These are phyloP conservation scores for Blomia tropicalis DNA, from an alignment of 2,888 invertebrate genomes.

Conservation along the genomic window DNA sequence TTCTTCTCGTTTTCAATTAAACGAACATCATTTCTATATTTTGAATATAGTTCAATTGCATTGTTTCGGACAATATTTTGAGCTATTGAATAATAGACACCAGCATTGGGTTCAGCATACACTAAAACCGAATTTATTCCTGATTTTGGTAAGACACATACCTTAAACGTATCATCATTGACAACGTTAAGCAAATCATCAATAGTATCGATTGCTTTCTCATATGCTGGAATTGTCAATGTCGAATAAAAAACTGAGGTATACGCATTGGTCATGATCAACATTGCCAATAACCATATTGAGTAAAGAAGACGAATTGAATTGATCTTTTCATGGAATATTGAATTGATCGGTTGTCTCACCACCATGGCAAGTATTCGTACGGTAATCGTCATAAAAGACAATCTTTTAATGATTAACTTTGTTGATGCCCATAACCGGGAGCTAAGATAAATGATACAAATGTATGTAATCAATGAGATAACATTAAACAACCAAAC, in stretches of 20 bases:
- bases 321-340: not conserved
- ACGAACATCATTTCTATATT: not conserved
- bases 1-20: not conserved
- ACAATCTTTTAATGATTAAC: no score
- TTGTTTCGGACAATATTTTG: not conserved
- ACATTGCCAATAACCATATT: not conserved
- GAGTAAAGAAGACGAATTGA: not conserved
- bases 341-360: no score
- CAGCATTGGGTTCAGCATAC: not conserved
- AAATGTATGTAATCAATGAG: not conserved
- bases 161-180: not conserved
- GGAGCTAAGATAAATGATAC: no score
- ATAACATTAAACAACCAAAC: not conserved
- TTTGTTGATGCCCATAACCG: no score
- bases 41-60: not conserved
- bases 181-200: constrained; percentile 1
- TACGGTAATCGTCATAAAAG: no score
- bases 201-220: constrained; percentile 14
- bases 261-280: constrained; percentile 3
- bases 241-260: constrained; percentile 5
- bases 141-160: not conserved
- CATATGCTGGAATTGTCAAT: not conserved
- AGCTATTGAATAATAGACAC: not conserved
- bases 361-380: no score
- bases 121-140: not conserved